Conservation (phyloP, 2,888 invertebrate genomes). For the Amaurobius ferox region DNA sequence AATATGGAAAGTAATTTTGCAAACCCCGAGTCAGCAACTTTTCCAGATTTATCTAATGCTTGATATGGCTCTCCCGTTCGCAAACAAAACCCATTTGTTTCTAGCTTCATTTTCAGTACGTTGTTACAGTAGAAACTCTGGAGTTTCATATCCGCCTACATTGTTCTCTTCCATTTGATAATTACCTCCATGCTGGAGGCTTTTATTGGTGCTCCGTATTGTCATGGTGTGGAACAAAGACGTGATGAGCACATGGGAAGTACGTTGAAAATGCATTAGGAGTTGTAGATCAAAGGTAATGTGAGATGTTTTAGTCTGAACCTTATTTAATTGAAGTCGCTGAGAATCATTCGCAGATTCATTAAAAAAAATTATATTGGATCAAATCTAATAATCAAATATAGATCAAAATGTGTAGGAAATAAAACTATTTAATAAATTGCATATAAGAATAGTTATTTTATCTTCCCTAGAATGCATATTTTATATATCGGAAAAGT, state of each 20-base stretch:
- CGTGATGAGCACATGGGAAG: background rate
- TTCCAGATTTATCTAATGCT: background rate
- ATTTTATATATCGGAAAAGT: too few relatives aligned
- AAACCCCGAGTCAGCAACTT: background rate
- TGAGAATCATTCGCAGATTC: too few relatives aligned
- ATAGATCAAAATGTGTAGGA: too few relatives aligned
- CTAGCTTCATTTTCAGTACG: background rate
- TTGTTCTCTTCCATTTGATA: background rate
- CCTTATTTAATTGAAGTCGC: too few relatives aligned
- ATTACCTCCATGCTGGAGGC: background rate
- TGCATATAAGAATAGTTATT: too few relatives aligned
- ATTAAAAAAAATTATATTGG: too few relatives aligned
- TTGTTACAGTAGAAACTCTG: background rate
- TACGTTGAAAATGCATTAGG: background rate
- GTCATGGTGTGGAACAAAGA: background rate
- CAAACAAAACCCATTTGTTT: background rate
- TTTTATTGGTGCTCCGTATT: background rate
- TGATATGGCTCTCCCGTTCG: background rate
- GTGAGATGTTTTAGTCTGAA: background rate
- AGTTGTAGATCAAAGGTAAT: background rate
- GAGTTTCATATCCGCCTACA: background rate
- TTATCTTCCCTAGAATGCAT: too few relatives aligned
- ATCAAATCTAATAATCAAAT: too few relatives aligned
- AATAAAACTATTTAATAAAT: too few relatives aligned
- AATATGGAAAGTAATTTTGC: background rate